phyloP scores from a whole-genome alignment of 2,113 vertebrate genomes.

The Apodemus sylvaticus region DNA sequence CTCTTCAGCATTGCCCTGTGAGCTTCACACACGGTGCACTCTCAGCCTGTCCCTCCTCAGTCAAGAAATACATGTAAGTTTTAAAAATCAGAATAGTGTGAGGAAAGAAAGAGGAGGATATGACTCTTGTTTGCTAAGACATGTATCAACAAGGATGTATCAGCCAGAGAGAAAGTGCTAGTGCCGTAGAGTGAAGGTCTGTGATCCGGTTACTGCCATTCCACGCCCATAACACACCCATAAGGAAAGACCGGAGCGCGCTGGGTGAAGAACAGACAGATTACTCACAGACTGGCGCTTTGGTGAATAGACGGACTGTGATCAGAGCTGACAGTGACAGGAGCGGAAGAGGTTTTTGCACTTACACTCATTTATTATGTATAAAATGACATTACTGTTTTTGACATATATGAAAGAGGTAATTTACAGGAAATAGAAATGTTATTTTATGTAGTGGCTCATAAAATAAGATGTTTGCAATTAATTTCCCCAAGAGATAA shows the following conservation, averaged over 20 bases:
- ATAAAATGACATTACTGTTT: background rate
- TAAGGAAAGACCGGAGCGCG: background rate
- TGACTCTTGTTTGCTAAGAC: background rate
- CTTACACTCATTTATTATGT: background rate
- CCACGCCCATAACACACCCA: background rate
- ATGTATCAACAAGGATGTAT: background rate
- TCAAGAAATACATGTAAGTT: background rate
- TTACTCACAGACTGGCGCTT: background rate
- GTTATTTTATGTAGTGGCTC: background rate
- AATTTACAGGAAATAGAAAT: conserved; percentile 18
- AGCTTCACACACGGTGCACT: background rate
- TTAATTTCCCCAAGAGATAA: background rate
- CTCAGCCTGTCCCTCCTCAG: background rate
- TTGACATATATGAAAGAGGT: background rate
- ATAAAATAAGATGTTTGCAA: conserved; percentile 31
- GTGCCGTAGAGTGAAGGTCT: background rate
- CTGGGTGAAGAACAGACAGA: background rate
- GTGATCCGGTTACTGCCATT: background rate
- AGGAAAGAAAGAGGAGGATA: background rate
- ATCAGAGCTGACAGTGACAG: background rate
- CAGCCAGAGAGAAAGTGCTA: background rate
- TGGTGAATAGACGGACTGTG: background rate
- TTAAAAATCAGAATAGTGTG: background rate
- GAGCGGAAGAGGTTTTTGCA: background rate
- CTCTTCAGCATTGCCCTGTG: background rate